Percentiles rank a stretch among this genome's conserved stretches.
Evolutionary conservation across 2,888 invertebrate genomes (phyloP).

Genomic region (Parnassius glacialis): DNA sequence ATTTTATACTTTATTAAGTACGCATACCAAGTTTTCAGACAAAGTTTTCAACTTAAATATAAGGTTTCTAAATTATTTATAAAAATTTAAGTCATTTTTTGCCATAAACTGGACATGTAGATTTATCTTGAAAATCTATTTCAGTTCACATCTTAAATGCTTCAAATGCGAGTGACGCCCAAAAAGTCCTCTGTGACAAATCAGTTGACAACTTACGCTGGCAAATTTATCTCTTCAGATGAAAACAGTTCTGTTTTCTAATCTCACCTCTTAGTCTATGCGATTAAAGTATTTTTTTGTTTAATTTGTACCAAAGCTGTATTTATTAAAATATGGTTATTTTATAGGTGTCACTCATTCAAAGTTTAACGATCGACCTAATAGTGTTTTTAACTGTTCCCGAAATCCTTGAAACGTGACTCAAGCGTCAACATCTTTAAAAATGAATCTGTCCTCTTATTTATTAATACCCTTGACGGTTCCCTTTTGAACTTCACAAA

Average conservation of each 20-base stretch:
- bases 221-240: slow-evolving; percentile 39
- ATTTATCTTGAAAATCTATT: neutral
- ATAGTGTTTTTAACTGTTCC: slow-evolving; percentile 77
- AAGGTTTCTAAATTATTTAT: neutral
- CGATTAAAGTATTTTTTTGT: slow-evolving; percentile 12
- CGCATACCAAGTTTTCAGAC: neutral
- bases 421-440: slow-evolving; percentile 74
- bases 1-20: neutral
- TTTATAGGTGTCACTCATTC: slow-evolving; percentile 77
- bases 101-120: neutral
- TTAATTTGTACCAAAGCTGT: neutral
- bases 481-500: slow-evolving; percentile 63
- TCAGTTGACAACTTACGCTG: slow-evolving; percentile 64
- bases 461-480: slow-evolving; percentile 63
- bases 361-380: slow-evolving; percentile 77
- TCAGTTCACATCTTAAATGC: slow-evolving; percentile 59
- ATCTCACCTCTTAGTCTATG: slow-evolving; percentile 1
- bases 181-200: slow-evolving; percentile 66
- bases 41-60: neutral
- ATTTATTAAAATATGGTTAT: slow-evolving; percentile 38
- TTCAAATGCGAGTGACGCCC: slow-evolving; percentile 69
- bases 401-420: slow-evolving; percentile 78
- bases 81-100: neutral
- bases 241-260: neutral
- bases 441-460: slow-evolving; percentile 67